Percentiles rank a stretch among this genome's conserved stretches.
Conservation (phyloP, 1,140 invertebrate species). For the Drusus annulatus region DNA sequence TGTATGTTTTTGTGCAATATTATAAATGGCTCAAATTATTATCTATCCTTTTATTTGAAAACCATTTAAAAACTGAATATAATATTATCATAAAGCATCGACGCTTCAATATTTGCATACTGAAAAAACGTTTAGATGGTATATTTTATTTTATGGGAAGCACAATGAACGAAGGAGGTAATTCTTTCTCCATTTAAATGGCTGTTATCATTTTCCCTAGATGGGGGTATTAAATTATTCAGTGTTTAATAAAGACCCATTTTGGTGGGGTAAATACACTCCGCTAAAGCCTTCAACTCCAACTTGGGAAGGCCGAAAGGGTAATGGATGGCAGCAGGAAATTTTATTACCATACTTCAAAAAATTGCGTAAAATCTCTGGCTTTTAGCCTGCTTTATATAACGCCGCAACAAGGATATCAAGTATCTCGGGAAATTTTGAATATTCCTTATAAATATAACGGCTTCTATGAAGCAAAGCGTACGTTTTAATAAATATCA, state of each 20-base stretch:
- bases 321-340: slow-evolving; percentile 14
- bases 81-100: no score
- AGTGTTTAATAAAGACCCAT: slow-evolving; percentile 35
- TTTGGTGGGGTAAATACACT: slow-evolving; percentile 24
- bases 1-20: no score
- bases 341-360: slow-evolving; percentile 36
- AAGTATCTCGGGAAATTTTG: slow-evolving; percentile 21
- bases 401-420: slow-evolving; percentile 23
- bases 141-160: no score
- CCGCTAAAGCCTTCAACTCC: slow-evolving; percentile 22
- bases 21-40: no score
- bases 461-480: background rate
- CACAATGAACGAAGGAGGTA: background rate
- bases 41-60: no score
- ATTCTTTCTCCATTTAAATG: slow-evolving; percentile 19
- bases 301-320: background rate
- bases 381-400: slow-evolving; percentile 31
- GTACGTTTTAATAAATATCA: slow-evolving; percentile 7
- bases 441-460: slow-evolving; percentile 6
- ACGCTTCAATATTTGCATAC: no score
- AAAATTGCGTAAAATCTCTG: slow-evolving; percentile 33
- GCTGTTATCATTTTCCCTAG: slow-evolving; percentile 8
- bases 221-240: slow-evolving; percentile 27
- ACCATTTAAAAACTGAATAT: no score
- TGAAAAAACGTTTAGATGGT: no score